Evolutionary conservation across 2,888 invertebrate genomes (phyloP).

Genomic region (Sympetrum striolatum): DNA sequence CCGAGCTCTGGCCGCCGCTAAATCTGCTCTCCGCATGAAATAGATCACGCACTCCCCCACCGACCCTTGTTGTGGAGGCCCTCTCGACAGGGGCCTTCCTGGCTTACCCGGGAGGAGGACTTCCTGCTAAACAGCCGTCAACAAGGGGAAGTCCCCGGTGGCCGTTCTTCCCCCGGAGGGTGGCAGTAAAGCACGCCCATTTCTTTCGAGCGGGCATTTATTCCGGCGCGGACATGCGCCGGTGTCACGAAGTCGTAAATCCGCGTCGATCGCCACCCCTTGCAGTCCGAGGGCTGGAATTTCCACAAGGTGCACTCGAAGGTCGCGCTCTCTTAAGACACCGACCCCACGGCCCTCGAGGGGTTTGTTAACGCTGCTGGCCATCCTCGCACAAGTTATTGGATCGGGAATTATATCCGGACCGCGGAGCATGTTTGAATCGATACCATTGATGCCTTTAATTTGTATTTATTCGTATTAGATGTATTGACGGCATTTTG

Average conservation of each 20-base stretch:
- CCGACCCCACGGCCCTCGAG: not conserved
- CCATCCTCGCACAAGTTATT: too few species aligned
- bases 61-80: too few species aligned
- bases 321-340: not conserved
- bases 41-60: slow-evolving; percentile 33
- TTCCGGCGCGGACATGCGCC: not conserved
- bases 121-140: too few species aligned
- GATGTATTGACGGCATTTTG: too few species aligned
- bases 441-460: too few species aligned
- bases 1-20: slow-evolving; percentile 16
- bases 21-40: slow-evolving; percentile 26
- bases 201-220: not conserved
- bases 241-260: slow-evolving; percentile 25
- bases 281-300: not conserved
- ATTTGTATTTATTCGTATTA: too few species aligned
- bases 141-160: too few species aligned
- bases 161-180: not conserved
- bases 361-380: not conserved
- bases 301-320: not conserved
- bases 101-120: not conserved
- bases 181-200: not conserved
- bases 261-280: not conserved
- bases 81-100: not conserved
- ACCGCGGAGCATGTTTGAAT: too few species aligned
- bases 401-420: too few species aligned